phyloP scores from a whole-genome alignment of 2,888 invertebrate species.

The Cheilosia soror region DNA sequence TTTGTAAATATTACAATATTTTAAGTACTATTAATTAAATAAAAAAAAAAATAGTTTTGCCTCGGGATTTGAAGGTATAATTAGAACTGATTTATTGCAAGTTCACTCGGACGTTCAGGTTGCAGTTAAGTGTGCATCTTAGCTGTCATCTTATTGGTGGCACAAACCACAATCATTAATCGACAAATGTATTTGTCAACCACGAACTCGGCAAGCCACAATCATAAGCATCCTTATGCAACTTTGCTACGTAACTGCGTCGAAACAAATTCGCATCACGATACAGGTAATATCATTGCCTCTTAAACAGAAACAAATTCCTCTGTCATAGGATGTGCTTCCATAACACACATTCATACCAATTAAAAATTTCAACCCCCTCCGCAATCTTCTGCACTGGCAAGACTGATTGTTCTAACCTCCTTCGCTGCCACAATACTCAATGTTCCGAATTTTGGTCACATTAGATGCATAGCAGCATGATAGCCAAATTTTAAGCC shows the following conservation, averaged over 20 bases:
- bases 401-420: constrained; percentile 44
- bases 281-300: neutral
- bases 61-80: no score
- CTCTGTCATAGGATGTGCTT: neutral
- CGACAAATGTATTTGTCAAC: neutral
- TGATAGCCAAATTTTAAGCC: constrained; percentile 13
- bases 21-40: no score
- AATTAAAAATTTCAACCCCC: constrained; percentile 43
- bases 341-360: constrained; percentile 3
- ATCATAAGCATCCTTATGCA: neutral
- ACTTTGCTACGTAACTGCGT: neutral
- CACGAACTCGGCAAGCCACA: neutral
- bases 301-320: neutral
- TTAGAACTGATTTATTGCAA: no score
- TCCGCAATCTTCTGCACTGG: neutral
- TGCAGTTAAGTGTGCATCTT: no score
- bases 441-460: constrained; percentile 55
- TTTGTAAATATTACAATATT: no score
- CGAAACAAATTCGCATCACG: neutral
- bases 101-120: no score
- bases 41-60: no score
- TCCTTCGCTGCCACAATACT: constrained; percentile 24
- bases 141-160: no score
- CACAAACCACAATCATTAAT: no score
- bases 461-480: constrained; percentile 36